Evolutionary conservation across 2,888 invertebrate genomes (phyloP).

Genomic region (Agelastica alni): DNA sequence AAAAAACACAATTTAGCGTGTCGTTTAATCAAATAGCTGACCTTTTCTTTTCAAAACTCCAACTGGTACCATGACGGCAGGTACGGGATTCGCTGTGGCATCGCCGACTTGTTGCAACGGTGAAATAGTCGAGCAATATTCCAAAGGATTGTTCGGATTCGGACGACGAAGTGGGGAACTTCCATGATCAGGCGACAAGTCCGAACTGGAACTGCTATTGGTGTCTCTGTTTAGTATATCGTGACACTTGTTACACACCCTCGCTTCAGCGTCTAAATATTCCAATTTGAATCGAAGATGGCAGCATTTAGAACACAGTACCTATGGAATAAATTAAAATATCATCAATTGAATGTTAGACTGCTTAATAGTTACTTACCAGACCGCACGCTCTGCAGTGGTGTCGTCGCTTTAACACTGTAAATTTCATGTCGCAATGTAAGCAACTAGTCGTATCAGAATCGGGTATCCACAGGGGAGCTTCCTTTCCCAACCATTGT

Average conservation of each 20-base stretch:
- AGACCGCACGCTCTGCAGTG: conserved; percentile 88
- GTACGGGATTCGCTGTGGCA: conserved; percentile 58
- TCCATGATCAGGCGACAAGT: conserved; percentile 42
- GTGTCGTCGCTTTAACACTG: conserved; percentile 80
- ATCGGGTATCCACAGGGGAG: conserved; percentile 88
- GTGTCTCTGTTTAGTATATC: conserved; percentile 57
- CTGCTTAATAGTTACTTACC: conserved; percentile 54
- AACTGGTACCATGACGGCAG: conserved; percentile 84
- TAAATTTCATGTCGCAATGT: conserved; percentile 81
- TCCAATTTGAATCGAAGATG: conserved; percentile 70
- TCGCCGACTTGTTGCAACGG: conserved; percentile 72
- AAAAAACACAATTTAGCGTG: too few relatives aligned
- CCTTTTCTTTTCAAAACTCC: conserved; percentile 78
- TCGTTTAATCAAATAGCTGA: too few relatives aligned
- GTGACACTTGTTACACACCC: conserved; percentile 77
- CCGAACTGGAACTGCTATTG: conserved; percentile 43
- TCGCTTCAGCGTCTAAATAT: conserved; percentile 75
- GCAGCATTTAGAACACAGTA: conserved; percentile 80
- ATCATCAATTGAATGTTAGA: neutral
- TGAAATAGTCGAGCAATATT: conserved; percentile 83
- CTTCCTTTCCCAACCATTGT: conserved; percentile 68
- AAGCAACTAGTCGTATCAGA: conserved; percentile 79
- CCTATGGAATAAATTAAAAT: conserved; percentile 55
- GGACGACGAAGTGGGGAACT: conserved; percentile 61
- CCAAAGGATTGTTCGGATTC: conserved; percentile 85